A percentile compares a stretch with the other conserved stretches of the same genome.
Conservation (phyloP, 2,113 vertebrate genomes). For the Gobius niger region DNA sequence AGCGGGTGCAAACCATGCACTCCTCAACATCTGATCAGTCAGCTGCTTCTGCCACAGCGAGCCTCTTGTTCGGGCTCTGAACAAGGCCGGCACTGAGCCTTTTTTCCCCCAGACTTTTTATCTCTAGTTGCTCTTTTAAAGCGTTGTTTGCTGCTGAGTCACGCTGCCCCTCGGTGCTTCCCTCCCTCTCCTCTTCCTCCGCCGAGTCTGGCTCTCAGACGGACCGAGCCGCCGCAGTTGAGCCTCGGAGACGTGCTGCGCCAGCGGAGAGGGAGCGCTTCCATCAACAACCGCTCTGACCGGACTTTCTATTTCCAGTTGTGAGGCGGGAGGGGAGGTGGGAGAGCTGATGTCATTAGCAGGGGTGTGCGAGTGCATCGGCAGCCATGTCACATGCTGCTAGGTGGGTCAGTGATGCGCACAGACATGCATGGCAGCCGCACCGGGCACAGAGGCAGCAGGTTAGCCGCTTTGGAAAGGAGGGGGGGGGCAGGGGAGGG, state of each 20-base stretch:
- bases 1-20: constrained; percentile 75
- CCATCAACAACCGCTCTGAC: constrained; percentile 62
- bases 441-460: constrained; percentile 72
- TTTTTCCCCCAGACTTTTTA: neutral
- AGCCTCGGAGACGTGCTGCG: constrained; percentile 39
- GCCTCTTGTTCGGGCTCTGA: constrained; percentile 22
- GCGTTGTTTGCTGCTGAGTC: constrained; percentile 61
- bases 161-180: constrained; percentile 49
- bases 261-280: constrained; percentile 50
- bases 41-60: constrained; percentile 61
- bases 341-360: constrained; percentile 92
- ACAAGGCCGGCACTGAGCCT: neutral
- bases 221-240: constrained; percentile 37
- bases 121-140: constrained; percentile 8
- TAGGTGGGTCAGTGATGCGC: constrained; percentile 92
- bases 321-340: constrained; percentile 69
- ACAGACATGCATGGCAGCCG: constrained; percentile 86
- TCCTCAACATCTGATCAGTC: constrained; percentile 78
- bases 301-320: constrained; percentile 78
- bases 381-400: constrained; percentile 97
- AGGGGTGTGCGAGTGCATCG: constrained; percentile 91
- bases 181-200: constrained; percentile 33
- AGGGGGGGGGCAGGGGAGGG: constrained; percentile 15
- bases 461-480: constrained; percentile 66
- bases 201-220: constrained; percentile 60